Base-by-base conservation (phyloP, 2,113 vertebrate genomes). In the Ammodytes dubius region DNA sequence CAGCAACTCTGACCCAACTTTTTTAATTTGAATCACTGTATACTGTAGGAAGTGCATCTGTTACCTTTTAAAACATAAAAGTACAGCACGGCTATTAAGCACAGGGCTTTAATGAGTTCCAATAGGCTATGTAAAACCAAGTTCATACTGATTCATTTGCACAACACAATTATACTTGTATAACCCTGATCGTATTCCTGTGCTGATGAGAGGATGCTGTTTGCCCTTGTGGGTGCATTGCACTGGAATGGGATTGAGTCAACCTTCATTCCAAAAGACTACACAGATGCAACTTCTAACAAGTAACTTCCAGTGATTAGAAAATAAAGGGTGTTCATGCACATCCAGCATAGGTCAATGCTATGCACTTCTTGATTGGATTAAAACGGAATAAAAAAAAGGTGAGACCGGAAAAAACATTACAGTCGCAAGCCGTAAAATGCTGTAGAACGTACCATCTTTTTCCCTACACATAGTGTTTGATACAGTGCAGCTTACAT, bases 51-150 rank as follows among this genome's bases (percentile, higher is more conserved):
- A 40, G 63, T 27, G 49, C 42, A 27, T 61, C 72, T 68, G 5
- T 54, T 40, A 73, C 19, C 66, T 19, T 56, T 72, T 17, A 71
- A 71, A 71, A 67, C 40, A 15, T 42, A 37, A 47, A 69, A 27
- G 45, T 37, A 47, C 0, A 1, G 13, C 12, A 4, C 1, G 42
- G 50, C 59, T 73, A 70, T 80, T 70, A 77, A 59, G 46, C 67
- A 64, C 15, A 39, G 13, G 11, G 27, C 58, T 66, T 76, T 60
- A 67, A 81, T 54, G 9, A 70, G 68, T 78, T n/a, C 14, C 70
- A 10, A n/a, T 3, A 47, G 47, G 14, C 4, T 37, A 5, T 14
- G 37, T 6, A 47, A 70, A 81, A 70, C 42, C 42, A 52, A 61
- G 39, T 47, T 56, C 13, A 37, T 2, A 58, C 50, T 0, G 1